phyloP scores from a whole-genome alignment of 35 echinoderm and acorn worm genomes.

The Patiria miniata region DNA sequence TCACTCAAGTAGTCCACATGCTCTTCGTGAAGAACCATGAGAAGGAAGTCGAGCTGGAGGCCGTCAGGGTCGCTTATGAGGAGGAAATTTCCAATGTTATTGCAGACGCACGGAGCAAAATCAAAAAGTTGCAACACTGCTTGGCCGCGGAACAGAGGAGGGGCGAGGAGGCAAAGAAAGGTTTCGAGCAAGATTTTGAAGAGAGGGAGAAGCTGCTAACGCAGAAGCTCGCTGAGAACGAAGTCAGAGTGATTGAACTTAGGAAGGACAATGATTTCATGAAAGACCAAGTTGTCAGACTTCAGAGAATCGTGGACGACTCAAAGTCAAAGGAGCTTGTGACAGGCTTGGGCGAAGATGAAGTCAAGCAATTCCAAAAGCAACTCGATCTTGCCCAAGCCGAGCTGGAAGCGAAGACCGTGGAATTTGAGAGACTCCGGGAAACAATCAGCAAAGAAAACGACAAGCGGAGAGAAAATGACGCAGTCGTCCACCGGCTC shows the following conservation, averaged over 20 bases:
- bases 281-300: neutral
- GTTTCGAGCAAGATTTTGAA: conserved; percentile 23
- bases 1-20: conserved; percentile 98
- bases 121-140: conserved; percentile 32
- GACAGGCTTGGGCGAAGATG: neutral
- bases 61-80: conserved; percentile 73
- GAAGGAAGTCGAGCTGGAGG: conserved; percentile 81
- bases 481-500: conserved; percentile 28
- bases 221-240: conserved; percentile 15
- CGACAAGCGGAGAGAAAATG: conserved; percentile 37
- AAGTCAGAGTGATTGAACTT: conserved; percentile 4
- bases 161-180: neutral
- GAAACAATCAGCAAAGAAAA: neutral
- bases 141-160: conserved; percentile 55
- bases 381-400: neutral
- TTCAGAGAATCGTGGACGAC: conserved; percentile 41
- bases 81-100: conserved; percentile 72
- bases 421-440: neutral
- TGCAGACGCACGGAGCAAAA: conserved; percentile 59
- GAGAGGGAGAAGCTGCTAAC: conserved; percentile 27
- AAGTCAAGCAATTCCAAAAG: neutral
- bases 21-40: conserved; percentile 93
- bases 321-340: conserved; percentile 6
- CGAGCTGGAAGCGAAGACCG: neutral
- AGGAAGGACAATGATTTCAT: conserved; percentile 24